These are phyloP conservation scores for Gulo gulo DNA, from an alignment of 2,113 vertebrate genomes.

Conservation along the genomic window DNA sequence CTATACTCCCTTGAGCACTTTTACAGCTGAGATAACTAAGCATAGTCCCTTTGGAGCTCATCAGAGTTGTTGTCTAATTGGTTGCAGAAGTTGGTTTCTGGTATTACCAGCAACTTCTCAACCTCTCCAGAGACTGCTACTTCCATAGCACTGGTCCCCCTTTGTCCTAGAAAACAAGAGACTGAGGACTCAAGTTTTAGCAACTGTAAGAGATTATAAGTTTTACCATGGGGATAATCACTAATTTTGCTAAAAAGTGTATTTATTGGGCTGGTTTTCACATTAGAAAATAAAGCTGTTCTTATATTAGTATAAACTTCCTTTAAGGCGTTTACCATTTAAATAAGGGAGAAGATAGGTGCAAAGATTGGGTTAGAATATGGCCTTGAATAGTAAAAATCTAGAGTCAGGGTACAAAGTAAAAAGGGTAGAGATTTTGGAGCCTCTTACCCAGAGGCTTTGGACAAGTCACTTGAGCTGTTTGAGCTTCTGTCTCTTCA, in stretches of 20 bases:
- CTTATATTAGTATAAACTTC: not conserved
- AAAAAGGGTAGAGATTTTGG: not conserved
- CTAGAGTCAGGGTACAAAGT: not conserved
- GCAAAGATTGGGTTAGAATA: not conserved
- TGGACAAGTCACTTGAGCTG: not conserved
- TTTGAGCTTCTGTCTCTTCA: not conserved
- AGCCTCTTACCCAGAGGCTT: not conserved
- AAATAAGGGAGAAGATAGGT: not conserved
- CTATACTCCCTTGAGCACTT: not conserved
- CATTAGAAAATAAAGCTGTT: not conserved
- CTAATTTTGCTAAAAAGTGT: not conserved
- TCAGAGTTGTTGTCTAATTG: conserved; percentile 32
- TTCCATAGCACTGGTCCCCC: not conserved
- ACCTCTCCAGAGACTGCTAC: not conserved
- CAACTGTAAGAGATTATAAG: not conserved
- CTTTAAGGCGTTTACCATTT: not conserved
- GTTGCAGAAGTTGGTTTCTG: not conserved
- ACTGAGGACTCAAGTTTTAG: not conserved
- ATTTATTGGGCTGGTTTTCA: not conserved
- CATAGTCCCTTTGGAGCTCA: conserved; percentile 48
- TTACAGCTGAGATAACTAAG: not conserved
- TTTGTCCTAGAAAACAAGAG: conserved; percentile 29
- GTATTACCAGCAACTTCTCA: not conserved
- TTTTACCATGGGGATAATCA: not conserved
- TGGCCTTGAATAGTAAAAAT: not conserved